A percentile compares a stretch with the other conserved stretches of the same genome.
Conservation (phyloP, 2,113 vertebrate genomes). For the Hippocampus zosterae region DNA sequence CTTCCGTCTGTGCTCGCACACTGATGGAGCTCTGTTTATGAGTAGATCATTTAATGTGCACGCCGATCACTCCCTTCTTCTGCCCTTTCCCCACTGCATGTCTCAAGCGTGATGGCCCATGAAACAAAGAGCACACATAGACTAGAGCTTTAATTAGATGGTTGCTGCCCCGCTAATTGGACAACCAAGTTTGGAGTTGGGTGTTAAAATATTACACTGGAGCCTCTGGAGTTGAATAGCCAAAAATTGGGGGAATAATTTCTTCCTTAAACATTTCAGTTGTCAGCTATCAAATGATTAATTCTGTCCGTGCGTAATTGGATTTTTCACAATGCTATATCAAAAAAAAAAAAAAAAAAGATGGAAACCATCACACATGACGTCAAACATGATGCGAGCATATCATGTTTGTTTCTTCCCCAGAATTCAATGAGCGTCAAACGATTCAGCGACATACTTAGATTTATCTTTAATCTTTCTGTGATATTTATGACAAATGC, state of each 20-base stretch:
- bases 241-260: not conserved
- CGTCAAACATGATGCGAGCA: not conserved
- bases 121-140: conserved; percentile 74
- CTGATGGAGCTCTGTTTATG: conserved; percentile 38
- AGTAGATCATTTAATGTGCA: conserved; percentile 63
- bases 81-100: conserved; percentile 60
- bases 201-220: not conserved
- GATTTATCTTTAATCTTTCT: not conserved
- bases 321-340: not conserved
- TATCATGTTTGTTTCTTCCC: not conserved
- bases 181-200: conserved; percentile 1
- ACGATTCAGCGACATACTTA: not conserved
- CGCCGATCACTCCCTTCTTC: conserved; percentile 60
- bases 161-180: conserved; percentile 18
- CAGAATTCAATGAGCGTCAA: not conserved
- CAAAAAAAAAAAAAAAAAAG: not conserved
- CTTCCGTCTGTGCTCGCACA: conserved; percentile 37
- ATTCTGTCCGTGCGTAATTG: not conserved
- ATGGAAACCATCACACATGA: not conserved
- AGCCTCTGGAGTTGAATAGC: not conserved
- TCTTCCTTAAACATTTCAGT: not conserved
- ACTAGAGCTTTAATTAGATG: conserved; percentile 32
- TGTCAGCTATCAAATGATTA: not conserved
- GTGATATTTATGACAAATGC: not conserved
- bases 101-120: conserved; percentile 66